phyloP scores from a whole-genome alignment of 2,888 invertebrate species.

The Melinopterus prodromus region DNA sequence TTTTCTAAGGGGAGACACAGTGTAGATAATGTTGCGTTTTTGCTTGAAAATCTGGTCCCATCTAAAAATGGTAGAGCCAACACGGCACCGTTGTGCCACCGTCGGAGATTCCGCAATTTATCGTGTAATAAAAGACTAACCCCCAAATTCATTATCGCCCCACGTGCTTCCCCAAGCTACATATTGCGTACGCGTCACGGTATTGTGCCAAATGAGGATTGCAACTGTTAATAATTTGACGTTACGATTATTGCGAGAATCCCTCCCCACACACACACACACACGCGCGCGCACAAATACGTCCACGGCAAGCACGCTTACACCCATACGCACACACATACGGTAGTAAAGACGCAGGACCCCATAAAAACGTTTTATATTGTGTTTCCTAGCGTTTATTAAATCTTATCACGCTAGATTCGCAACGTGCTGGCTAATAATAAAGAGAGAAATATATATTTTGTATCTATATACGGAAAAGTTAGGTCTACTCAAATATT shows the following conservation, averaged over 20 bases:
- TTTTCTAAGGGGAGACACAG: no score
- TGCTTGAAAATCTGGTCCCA: background rate
- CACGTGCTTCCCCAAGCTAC: conserved; percentile 12
- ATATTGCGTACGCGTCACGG: background rate
- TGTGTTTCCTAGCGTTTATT: conserved; percentile 4
- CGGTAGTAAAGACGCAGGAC: background rate
- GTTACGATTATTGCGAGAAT: conserved; percentile 4
- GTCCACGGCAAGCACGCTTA: background rate
- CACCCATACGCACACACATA: background rate
- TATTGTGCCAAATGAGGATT: background rate
- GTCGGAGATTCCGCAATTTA: conserved; percentile 24
- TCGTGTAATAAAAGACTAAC: conserved; percentile 22
- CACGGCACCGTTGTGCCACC: background rate
- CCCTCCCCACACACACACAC: background rate
- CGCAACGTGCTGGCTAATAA: background rate
- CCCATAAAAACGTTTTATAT: conserved; percentile 4
- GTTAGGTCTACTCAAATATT: no score
- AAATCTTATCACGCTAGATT: background rate
- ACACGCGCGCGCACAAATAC: background rate
- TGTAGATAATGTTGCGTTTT: background rate
- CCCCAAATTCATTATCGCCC: conserved; percentile 25
- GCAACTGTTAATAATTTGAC: conserved; percentile 4
- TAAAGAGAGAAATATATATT: background rate
- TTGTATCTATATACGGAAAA: background rate
- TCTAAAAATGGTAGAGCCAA: background rate